These are phyloP conservation scores for Peromyscus nudipes DNA, from an alignment of 2,797 vertebrate species.

Conservation along the genomic window DNA sequence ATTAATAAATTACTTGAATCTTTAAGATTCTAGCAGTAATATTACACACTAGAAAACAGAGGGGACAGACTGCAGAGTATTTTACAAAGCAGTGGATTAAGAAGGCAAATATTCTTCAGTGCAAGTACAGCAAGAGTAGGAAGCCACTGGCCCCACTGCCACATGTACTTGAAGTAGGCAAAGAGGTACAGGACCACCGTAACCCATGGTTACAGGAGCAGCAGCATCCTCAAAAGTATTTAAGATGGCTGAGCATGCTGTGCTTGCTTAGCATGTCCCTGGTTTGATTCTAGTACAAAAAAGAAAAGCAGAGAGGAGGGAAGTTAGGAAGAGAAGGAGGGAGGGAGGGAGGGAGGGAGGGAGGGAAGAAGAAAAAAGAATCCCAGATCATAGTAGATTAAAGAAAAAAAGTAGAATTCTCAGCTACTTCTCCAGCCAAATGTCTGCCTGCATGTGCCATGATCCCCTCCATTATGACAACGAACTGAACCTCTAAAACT, in stretches of 20 bases:
- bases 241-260: background rate
- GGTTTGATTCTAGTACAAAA: background rate
- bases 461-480: background rate
- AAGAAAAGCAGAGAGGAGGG: too few species aligned
- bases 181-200: background rate
- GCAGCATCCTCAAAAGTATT: background rate
- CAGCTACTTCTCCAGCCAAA: background rate
- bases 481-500: background rate
- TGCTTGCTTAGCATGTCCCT: background rate
- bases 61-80: background rate
- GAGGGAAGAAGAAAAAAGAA: background rate
- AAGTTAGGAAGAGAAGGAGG: too few species aligned
- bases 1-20: conserved; percentile 14
- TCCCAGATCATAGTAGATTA: too few species aligned
- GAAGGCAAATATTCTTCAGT: background rate
- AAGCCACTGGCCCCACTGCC: background rate
- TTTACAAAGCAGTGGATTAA: background rate
- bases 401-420: too few species aligned
- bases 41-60: background rate
- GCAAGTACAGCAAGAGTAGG: background rate
- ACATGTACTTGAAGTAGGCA: rapidly evolving
- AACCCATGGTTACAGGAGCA: background rate
- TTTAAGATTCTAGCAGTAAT: background rate
- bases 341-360: too few species aligned
- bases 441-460: background rate